phyloP scores from a whole-genome alignment of 2,888 invertebrate species.

The Marasmarcha lunaedactyla region DNA sequence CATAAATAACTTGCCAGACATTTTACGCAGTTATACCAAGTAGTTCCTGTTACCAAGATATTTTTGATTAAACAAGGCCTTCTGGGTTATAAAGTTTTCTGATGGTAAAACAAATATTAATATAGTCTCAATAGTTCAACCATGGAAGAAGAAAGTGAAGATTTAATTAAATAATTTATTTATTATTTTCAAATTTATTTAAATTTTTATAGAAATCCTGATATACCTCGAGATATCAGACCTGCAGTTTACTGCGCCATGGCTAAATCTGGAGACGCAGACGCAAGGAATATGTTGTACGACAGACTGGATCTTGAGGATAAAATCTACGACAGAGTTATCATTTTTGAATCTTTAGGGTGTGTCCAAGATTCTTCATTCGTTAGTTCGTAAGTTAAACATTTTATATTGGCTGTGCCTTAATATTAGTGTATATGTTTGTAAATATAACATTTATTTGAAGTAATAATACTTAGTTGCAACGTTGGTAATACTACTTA shows the following conservation, averaged over 20 bases:
- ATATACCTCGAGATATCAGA: constrained; percentile 62
- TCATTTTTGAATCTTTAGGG: constrained; percentile 77
- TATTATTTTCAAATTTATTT: no score
- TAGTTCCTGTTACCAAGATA: no score
- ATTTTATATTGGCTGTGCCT: background rate
- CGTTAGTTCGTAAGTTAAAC: constrained; percentile 54
- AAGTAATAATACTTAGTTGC: no score
- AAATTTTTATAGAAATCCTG: constrained; percentile 36
- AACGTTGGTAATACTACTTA: no score
- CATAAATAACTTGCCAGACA: no score
- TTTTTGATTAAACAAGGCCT: no score
- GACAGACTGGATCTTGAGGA: constrained; percentile 72
- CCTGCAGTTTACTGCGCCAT: constrained; percentile 82
- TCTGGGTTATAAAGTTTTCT: no score
- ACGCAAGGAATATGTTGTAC: constrained; percentile 79
- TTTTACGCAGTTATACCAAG: no score
- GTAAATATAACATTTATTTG: background rate
- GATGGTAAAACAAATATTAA: no score
- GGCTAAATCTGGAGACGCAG: constrained; percentile 74
- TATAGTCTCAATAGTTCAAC: no score
- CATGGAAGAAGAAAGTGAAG: no score
- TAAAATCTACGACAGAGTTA: constrained; percentile 79
- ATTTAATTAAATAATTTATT: no score
- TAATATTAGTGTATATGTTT: background rate
- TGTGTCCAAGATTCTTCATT: constrained; percentile 74